phyloP scores from a whole-genome alignment of 2,113 vertebrate species.

The Dicaeum eximium region DNA sequence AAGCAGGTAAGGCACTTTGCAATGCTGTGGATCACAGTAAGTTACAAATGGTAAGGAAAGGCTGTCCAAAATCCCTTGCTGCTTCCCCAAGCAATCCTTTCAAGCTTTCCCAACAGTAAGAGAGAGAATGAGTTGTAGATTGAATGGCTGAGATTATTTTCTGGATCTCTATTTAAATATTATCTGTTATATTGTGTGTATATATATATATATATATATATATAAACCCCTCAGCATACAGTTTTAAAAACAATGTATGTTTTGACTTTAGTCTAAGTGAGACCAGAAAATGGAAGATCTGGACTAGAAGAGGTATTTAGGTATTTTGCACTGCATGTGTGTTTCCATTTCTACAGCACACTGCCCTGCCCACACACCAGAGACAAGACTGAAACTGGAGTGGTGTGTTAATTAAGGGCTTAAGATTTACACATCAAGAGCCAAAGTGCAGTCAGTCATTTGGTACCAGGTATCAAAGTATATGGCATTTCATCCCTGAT shows the following conservation, averaged over 20 bases:
- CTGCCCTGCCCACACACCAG: background rate
- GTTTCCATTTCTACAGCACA: background rate
- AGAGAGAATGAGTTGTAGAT: background rate
- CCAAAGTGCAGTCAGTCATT: background rate
- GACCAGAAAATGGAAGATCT: background rate
- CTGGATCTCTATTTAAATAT: background rate
- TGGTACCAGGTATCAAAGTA: background rate
- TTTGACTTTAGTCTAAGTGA: background rate
- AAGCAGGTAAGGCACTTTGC: background rate
- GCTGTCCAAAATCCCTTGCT: background rate
- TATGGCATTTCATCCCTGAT: background rate
- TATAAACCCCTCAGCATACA: background rate
- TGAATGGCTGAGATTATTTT: background rate
- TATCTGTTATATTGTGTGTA: background rate
- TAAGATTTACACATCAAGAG: background rate
- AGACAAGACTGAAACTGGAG: background rate
- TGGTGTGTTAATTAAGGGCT: background rate
- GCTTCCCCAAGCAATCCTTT: background rate
- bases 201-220: no score
- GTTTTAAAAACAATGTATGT: background rate
- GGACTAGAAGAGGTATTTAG: background rate
- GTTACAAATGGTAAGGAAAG: background rate
- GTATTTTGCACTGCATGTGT: background rate
- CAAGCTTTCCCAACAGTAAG: background rate
- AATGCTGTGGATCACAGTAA: background rate